Conservation (phyloP, 2,113 vertebrate genomes). For the Psittacus erithacus region DNA sequence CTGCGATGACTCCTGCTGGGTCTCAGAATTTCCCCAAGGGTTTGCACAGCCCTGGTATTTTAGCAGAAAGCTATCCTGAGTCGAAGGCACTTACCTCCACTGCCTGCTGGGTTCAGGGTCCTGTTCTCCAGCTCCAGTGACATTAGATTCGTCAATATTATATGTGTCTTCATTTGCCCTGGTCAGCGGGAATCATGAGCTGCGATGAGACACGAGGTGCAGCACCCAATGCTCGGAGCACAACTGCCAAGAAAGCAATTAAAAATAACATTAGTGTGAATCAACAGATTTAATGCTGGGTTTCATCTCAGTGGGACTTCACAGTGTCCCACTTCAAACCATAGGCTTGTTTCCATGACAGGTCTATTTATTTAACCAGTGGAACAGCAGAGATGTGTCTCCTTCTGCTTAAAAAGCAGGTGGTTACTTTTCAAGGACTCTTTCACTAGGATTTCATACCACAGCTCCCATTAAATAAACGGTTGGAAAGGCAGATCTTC, state of each 20-base stretch:
- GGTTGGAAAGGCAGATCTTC: constrained; percentile 74
- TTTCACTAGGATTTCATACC: constrained; percentile 81
- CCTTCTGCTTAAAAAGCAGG: neutral
- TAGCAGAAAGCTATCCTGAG: neutral
- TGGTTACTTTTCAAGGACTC: constrained; percentile 60
- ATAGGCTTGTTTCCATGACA: neutral
- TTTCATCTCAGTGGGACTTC: constrained; percentile 1
- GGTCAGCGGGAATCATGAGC: neutral
- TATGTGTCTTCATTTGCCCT: neutral
- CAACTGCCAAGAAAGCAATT: constrained; percentile 32
- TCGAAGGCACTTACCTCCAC: neutral
- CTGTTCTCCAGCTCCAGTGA: neutral
- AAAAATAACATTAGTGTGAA: constrained; percentile 10
- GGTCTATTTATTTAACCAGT: neutral
- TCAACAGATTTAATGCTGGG: neutral
- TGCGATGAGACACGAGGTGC: neutral
- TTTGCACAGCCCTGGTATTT: neutral
- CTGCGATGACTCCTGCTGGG: neutral
- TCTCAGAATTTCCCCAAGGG: neutral
- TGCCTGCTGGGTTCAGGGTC: neutral
- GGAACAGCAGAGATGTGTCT: neutral
- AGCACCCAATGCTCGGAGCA: rapidly evolving
- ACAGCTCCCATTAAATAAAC: constrained; percentile 57
- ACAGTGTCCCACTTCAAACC: neutral
- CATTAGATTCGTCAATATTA: neutral